Conservation (phyloP, 2,113 vertebrate species). For the Hippolais icterina region DNA sequence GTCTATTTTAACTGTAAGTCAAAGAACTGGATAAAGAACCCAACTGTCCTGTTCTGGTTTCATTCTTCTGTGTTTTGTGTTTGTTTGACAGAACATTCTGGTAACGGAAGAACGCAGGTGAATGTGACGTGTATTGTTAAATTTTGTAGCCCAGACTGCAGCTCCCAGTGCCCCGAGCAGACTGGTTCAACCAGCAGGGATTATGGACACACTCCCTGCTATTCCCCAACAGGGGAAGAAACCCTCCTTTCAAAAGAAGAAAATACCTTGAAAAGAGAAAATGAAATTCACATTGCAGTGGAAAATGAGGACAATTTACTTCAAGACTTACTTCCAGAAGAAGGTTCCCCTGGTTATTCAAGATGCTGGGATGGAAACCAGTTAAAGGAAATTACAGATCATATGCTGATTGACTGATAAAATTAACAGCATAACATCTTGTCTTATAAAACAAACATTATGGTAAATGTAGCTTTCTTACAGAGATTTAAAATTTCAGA, state of each 20-base stretch:
- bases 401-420: background rate
- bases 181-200: background rate
- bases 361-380: conserved; percentile 46
- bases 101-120: conserved; percentile 34
- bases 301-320: conserved; percentile 26
- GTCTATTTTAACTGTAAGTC: background rate
- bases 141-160: conserved; percentile 49
- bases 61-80: background rate
- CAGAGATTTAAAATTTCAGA: background rate
- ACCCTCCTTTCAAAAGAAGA: conserved; percentile 70
- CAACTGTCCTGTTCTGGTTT: background rate
- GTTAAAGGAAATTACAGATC: background rate
- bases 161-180: conserved; percentile 34
- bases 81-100: conserved; percentile 47
- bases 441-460: background rate
- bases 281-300: background rate
- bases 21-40: background rate
- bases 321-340: background rate
- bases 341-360: conserved; percentile 49
- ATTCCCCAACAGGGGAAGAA: background rate
- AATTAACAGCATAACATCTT: background rate
- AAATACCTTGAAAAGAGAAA: background rate
- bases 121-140: conserved; percentile 73
- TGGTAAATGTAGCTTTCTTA: background rate
- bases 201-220: background rate